A percentile compares a stretch with the other conserved stretches of the same genome.
phyloP scores from a whole-genome alignment of 2,888 invertebrate genomes.

The Acronicta aceris region DNA sequence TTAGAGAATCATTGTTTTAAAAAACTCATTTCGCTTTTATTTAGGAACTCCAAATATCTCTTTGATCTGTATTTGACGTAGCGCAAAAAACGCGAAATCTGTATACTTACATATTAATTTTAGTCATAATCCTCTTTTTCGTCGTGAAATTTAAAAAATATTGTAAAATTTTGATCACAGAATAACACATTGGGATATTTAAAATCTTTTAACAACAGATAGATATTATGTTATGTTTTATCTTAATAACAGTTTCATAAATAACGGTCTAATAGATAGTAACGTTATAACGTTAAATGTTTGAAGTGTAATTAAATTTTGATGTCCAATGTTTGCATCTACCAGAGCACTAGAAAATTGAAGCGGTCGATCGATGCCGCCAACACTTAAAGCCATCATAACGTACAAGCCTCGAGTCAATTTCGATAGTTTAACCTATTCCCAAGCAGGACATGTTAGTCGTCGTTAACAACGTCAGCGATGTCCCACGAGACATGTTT shows the following conservation, averaged over 20 bases:
- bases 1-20: slow-evolving; percentile 35
- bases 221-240: neutral
- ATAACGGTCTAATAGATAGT: neutral
- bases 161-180: no score
- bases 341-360: slow-evolving; percentile 37
- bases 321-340: slow-evolving; percentile 14
- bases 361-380: slow-evolving; percentile 21
- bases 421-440: slow-evolving; percentile 48
- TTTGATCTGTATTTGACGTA: slow-evolving; percentile 47
- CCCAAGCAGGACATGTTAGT: slow-evolving; percentile 47
- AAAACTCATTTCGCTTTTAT: slow-evolving; percentile 35
- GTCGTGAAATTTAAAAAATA: no score
- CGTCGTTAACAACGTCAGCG: slow-evolving; percentile 51
- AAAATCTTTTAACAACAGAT: no score
- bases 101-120: slow-evolving; percentile 29
- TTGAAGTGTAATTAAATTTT: neutral
- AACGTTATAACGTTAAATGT: neutral
- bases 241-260: neutral
- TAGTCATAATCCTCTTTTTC: slow-evolving; percentile 6
- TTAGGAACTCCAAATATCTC: slow-evolving; percentile 39
- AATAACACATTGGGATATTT: neutral
- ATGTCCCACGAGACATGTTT: slow-evolving; percentile 48
- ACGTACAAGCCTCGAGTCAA: slow-evolving; percentile 44
- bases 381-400: slow-evolving; percentile 43
- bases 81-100: slow-evolving; percentile 18